Conservation (phyloP, 2,113 vertebrate genomes). For the Scalopus aquaticus region DNA sequence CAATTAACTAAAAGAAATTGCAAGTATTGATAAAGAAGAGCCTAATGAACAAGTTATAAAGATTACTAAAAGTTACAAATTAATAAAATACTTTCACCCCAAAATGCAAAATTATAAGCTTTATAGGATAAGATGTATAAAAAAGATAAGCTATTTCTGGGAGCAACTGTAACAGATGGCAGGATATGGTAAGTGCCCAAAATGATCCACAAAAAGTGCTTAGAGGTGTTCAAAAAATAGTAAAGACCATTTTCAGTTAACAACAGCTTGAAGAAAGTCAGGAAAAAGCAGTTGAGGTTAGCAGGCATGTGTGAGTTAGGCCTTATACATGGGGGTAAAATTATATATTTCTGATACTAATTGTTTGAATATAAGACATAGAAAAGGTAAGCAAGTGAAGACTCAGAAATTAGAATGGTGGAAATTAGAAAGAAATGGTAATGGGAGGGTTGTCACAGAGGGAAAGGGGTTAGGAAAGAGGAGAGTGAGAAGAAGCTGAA, state of each 20-base stretch:
- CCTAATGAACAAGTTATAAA: neutral
- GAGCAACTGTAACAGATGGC: neutral
- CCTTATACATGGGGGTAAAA: neutral
- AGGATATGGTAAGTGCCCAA: neutral
- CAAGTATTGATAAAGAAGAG: neutral
- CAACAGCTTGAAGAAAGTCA: neutral
- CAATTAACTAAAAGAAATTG: neutral
- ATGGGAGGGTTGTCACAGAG: rapidly evolving
- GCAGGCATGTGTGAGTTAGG: neutral
- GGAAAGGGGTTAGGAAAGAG: neutral
- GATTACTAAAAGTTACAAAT: neutral
- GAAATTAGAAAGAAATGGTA: neutral
- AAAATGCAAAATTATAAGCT: neutral
- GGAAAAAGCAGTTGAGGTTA: no score
- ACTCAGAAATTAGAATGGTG: neutral
- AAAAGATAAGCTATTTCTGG: neutral
- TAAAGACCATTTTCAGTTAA: neutral
- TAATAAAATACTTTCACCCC: neutral
- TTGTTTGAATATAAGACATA: neutral
- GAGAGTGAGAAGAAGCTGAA: neutral
- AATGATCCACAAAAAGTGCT: neutral
- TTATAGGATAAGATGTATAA: neutral
- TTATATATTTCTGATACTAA: neutral
- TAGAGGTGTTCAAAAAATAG: neutral
- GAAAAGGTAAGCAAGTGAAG: neutral